Base-by-base conservation (phyloP, 2,888 invertebrate species). In the Xanthorhoe spadicearia region DNA sequence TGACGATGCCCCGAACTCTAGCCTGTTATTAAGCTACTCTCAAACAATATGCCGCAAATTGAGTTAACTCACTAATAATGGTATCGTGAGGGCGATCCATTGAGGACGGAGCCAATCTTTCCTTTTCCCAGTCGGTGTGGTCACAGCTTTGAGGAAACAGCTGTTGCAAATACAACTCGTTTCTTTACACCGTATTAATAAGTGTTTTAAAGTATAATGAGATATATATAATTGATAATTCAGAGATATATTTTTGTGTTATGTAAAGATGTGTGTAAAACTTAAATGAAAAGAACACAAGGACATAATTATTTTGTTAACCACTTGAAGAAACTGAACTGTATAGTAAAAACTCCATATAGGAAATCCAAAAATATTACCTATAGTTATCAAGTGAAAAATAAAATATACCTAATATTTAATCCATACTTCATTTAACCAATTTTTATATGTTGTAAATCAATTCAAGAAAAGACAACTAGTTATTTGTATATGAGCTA, bases 21-120 rank as follows among this genome's bases (percentile, higher is more conserved):
- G 86, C 85, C 87, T 90, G 88, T 92, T 92, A 92, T 92, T 92
- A 93, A 90, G 89, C 87, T 86, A 79, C 87, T 89, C 88, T 89
- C 92, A 90, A 92, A 93, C 93, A 93, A 92, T 92, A 92, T 88
- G 89, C 88, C 90, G 77, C 93, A 93, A 92, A 93, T 93, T 93
- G 92, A 92, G 90, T 92, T 92, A 92, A 92, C 90, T 91, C 88
- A 86, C 90, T 93, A 93, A 92, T 93, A 93, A 92, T 87, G 84
- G 88, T 89, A 91, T 91, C 90, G 85, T 83, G 85, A 86, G 87
- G 85, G 88, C 84, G 80, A 83, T 83, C 80, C 85, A 87, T 89
- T 85, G 86, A 90, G 86, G 79, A 86, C 82, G 83, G 75, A 83
- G 83, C 82, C 89, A 89, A 89, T 89, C 85, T 88, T 83, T 83